These are phyloP conservation scores for Gnathonemus echidnorhynchus DNA, from an alignment of 2,113 vertebrate species.

Conservation along the genomic window DNA sequence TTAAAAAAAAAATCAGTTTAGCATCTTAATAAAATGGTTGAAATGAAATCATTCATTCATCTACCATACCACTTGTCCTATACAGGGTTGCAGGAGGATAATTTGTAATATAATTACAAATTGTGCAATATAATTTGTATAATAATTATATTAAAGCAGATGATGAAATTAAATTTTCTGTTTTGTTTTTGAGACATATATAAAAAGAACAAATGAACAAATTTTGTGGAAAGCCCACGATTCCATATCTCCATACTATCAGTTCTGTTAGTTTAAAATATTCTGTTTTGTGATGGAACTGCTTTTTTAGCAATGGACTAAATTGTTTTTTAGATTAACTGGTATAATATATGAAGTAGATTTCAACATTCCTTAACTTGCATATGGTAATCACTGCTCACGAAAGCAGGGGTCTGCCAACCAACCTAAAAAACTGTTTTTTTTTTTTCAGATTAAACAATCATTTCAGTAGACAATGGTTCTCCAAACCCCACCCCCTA, in stretches of 20 bases:
- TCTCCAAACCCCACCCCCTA: not conserved
- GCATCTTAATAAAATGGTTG: not conserved
- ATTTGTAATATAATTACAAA: not conserved
- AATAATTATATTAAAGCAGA: not conserved
- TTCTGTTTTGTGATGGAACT: not conserved
- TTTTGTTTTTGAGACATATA: not conserved
- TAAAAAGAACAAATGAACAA: not conserved
- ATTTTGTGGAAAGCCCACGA: not conserved
- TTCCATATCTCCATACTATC: not conserved
- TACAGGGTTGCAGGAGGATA: not conserved
- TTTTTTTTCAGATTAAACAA: slow-evolving; percentile 1
- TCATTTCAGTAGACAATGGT: not conserved
- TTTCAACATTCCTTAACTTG: not conserved
- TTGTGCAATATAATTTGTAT: too few species aligned
- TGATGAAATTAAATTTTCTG: not conserved
- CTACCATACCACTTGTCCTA: not conserved
- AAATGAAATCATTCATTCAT: not conserved
- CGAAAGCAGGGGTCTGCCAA: not conserved
- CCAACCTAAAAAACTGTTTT: not conserved
- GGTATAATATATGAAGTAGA: not conserved
- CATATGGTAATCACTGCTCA: not conserved
- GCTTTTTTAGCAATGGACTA: not conserved
- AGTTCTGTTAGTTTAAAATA: not conserved
- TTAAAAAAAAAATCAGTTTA: not conserved
- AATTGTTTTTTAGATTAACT: not conserved